Percentiles rank a stretch among this genome's conserved stretches.
Evolutionary conservation across 2,797 vertebrate genomes (phyloP).

Genomic region (Acipenser oxyrinchus): DNA sequence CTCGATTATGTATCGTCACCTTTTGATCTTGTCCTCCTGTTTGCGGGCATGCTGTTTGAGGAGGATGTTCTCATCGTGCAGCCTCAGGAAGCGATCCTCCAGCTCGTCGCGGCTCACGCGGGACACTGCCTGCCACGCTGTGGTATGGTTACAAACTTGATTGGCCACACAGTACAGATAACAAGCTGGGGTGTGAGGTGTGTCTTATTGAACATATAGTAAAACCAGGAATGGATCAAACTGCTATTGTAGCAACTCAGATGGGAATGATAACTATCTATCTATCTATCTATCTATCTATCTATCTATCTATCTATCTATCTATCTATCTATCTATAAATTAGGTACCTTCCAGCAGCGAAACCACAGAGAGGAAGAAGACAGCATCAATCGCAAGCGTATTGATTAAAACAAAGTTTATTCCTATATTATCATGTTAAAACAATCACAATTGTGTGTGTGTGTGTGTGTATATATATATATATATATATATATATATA

Average conservation of each 20-base stretch:
- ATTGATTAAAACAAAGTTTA: too few relatives aligned
- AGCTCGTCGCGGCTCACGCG: conserved; percentile 69
- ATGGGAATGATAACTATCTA: background rate
- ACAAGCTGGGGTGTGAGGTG: too few relatives aligned
- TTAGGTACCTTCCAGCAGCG: too few relatives aligned
- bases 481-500: too few relatives aligned
- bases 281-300: conserved; percentile 6
- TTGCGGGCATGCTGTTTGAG: conserved; percentile 74
- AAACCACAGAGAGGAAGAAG: too few relatives aligned
- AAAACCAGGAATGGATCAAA: background rate
- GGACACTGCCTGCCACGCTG: conserved; percentile 53
- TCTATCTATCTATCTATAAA: too few relatives aligned
- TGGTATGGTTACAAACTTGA: conserved; percentile 23
- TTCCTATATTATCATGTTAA: too few relatives aligned
- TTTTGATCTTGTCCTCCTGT: conserved; percentile 86
- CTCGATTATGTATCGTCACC: conserved; percentile 43
- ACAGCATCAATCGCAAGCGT: too few relatives aligned
- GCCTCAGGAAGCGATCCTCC: conserved; percentile 74
- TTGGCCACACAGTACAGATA: too few relatives aligned
- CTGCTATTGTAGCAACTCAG: too few relatives aligned
- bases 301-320: conserved; percentile 1
- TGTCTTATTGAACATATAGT: too few relatives aligned
- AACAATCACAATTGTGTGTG: too few relatives aligned
- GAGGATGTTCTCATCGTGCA: conserved; percentile 68
- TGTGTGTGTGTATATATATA: background rate